A percentile compares a stretch with the other conserved stretches of the same genome.
Evolutionary conservation across 2,888 invertebrate species (phyloP).

Genomic region (Eupithecia centaureata): DNA sequence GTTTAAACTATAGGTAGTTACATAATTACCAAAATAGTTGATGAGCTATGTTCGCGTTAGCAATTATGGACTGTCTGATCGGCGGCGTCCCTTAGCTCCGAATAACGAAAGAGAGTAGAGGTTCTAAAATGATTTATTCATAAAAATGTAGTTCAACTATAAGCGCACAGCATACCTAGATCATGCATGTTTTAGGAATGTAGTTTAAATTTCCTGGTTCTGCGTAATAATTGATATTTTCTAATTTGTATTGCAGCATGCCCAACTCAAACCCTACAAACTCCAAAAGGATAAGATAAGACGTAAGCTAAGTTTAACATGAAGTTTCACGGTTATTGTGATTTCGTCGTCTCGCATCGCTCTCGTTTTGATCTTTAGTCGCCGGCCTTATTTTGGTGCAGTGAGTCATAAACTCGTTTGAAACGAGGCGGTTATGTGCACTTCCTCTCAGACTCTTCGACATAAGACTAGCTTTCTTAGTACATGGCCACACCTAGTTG

Average conservation of each 20-base stretch:
- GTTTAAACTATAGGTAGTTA: too few species aligned
- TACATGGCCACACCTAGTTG: background rate
- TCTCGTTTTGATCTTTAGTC: conserved; percentile 21
- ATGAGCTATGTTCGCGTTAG: too few species aligned
- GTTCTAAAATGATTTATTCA: background rate
- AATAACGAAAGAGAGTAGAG: background rate
- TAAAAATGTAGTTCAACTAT: background rate
- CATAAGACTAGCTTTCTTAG: conserved; percentile 12
- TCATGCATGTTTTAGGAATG: too few species aligned
- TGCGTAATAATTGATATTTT: too few species aligned
- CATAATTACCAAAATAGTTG: too few species aligned
- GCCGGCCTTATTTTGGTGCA: conserved; percentile 26
- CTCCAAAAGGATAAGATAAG: background rate
- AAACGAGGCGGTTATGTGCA: conserved; percentile 16
- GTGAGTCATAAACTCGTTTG: conserved; percentile 29
- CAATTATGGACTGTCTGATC: background rate
- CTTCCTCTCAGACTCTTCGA: conserved; percentile 19
- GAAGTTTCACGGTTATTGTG: conserved; percentile 24
- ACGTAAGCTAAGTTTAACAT: conserved; percentile 10
- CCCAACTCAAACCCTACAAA: background rate
- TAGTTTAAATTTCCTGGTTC: too few species aligned
- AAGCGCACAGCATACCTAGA: too few species aligned
- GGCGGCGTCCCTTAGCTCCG: background rate
- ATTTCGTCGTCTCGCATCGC: conserved; percentile 14
- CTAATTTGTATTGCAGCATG: background rate